Evolutionary conservation across 2,113 vertebrate genomes (phyloP), one percentile per base, ranked within the genome.

Genomic region (Ariopsis seemanni): DNA sequence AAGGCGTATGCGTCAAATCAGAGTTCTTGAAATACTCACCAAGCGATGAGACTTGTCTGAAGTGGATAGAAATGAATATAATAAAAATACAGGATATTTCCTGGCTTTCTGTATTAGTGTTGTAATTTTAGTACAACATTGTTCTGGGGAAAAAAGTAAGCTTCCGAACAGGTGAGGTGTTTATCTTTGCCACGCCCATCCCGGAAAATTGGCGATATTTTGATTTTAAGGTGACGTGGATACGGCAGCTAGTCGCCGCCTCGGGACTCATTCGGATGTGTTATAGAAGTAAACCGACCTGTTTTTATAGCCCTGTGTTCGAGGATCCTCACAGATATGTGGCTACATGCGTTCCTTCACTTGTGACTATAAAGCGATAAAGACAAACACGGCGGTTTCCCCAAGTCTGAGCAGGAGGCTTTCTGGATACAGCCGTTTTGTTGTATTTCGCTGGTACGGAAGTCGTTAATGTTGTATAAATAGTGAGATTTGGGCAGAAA

Each of bases 191-290:
- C 89, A 93, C 95, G 92, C 93, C 94, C 91, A 92, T 90, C 88
- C 95, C 93, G 93, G 95, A 95, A 94, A 91, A 93, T 85, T 1
- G 84, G 91, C 89, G 77, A 88, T 93, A 91, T 95, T 93, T 95
- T 93, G 90, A 88, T 92, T 92, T 78, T 91, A 72, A 91, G 94
- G 91, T 95, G 95, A 95, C 94, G 95, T 95, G 95, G 94, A 93
- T 90, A 90, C 91, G 60, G 34, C 88, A n/a, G 58, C 22, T 10
- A 18, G 52, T 58, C 72, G 58, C 20, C 42, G n/a, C 72, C 22
- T 89, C 11, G 9, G 42, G 18, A 83, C 48, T 60, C 74, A 50
- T 34, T 53, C 27, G n/a, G 14, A 81, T 71, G 60, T 85, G 58
- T 63, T n/a, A 8, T 12, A 30, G 58, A 30, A 82, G 30, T 62